Evolutionary conservation across 2,113 vertebrate genomes (phyloP), one percentile per base, ranked within the genome.

Genomic region (Mesembrinibis cayennensis): DNA sequence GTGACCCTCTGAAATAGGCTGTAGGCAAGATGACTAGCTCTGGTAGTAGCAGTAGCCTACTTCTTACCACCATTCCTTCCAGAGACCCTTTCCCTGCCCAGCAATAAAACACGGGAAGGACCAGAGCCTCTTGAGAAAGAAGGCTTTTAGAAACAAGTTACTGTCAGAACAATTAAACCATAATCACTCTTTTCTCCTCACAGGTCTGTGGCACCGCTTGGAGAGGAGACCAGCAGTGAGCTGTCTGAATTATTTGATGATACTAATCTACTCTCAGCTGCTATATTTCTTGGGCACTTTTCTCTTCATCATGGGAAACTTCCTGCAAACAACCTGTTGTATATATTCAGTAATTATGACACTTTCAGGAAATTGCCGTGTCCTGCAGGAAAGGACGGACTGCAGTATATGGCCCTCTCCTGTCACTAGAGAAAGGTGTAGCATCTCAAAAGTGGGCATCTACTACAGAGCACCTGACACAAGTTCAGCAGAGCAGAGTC

Each of bases 161-260:
- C 81, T 93, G 81, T 96, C 89, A 95, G 52, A 89, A 82, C 70
- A 94, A 91, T 96, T 93, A 93, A 79, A 40, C 26, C 34, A 72
- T 79, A 59, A 78, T 89, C 87, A 74, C 18, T 93, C 74, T 80
- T 71, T 78, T 76, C 44, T 94, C 61, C 58, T 79, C 36, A 22
- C 12, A 91, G 32, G 38, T 74, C 73, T 71, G 20, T 81, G 82
- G 29, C 32, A 44, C 27, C 4, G 1, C 94, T 62, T 66, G 66
- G 66, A 79, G 63, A 78, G 62, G 23, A 79, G 69, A 85, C 32
- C 69, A 72, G 52, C 22, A 67, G 22, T 9, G 32, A 87, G 45
- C 45, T 42, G 26, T 49, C 66, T 40, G 47, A 94, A 85, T 63
- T 91, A 85, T 52, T 72, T 55, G 63, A 29, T 0, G 0, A 78